phyloP scores from a whole-genome alignment of 2,797 vertebrate genomes.

The Catharus ustulatus region DNA sequence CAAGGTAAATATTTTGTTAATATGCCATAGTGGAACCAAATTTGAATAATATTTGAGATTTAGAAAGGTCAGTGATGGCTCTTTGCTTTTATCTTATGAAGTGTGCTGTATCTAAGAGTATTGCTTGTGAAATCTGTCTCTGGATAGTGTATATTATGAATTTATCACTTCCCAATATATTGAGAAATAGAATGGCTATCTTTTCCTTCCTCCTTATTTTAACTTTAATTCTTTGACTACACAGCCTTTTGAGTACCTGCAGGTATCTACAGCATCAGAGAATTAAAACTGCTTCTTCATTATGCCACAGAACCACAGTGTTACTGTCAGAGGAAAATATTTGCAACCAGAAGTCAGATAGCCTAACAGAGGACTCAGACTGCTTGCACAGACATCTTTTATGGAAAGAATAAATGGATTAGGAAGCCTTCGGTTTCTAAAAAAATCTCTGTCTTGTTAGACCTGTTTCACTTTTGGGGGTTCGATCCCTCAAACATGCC shows the following conservation, averaged over 20 bases:
- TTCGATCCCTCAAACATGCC: not conserved
- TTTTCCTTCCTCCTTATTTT: not conserved
- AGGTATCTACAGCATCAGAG: not conserved
- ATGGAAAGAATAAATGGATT: slow-evolving; percentile 49
- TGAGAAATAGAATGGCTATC: not conserved
- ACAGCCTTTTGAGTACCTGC: not conserved
- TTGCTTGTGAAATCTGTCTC: not conserved
- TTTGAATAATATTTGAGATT: not conserved
- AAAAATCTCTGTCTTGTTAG: not conserved
- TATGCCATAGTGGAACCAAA: not conserved
- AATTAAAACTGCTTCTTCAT: slow-evolving; percentile 23
- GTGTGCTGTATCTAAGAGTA: not conserved
- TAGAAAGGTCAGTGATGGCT: not conserved
- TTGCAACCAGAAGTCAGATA: slow-evolving; percentile 61
- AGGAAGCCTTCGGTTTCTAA: slow-evolving; percentile 31
- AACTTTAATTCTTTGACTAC: not conserved
- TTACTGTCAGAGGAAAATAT: slow-evolving; percentile 50
- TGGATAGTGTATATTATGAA: not conserved
- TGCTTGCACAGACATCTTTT: slow-evolving; percentile 50
- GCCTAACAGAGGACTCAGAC: slow-evolving; percentile 22
- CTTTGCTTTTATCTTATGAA: not conserved
- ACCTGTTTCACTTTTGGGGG: slow-evolving; percentile 29
- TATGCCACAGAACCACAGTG: not conserved
- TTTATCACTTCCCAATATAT: not conserved
- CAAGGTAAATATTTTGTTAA: slow-evolving; percentile 86